Evolutionary conservation across 1,140 invertebrate genomes (phyloP).

Genomic region (Delia radicum): DNA sequence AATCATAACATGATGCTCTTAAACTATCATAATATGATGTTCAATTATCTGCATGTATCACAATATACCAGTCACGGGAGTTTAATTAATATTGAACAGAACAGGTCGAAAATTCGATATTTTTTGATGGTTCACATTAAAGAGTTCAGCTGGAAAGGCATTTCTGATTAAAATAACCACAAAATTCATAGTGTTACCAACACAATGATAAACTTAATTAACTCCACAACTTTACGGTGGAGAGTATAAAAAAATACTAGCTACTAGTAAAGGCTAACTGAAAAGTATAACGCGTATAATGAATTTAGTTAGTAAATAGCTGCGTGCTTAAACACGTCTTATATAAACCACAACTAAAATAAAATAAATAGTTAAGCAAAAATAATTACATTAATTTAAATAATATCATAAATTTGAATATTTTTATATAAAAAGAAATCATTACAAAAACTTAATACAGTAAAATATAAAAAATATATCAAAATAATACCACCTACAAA

Average conservation of each 20-base stretch:
- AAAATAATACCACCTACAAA: background rate
- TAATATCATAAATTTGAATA: background rate
- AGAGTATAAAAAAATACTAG: constrained; percentile 10
- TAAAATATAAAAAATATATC: background rate
- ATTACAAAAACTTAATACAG: background rate
- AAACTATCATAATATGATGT: too few relatives aligned
- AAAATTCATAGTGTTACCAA: too few relatives aligned
- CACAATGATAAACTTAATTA: too few relatives aligned
- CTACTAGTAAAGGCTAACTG: background rate
- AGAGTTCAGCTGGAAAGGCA: background rate
- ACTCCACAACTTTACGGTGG: too few relatives aligned
- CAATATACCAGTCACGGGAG: too few relatives aligned
- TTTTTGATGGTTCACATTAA: too few relatives aligned
- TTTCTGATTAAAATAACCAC: background rate
- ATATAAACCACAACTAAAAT: background rate
- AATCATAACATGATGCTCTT: too few relatives aligned
- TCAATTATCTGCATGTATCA: too few relatives aligned
- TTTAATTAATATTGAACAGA: too few relatives aligned
- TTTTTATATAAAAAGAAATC: background rate
- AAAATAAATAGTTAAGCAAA: background rate
- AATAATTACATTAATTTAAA: background rate
- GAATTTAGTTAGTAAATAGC: constrained; percentile 7
- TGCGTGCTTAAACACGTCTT: constrained; percentile 14
- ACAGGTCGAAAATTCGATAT: too few relatives aligned
- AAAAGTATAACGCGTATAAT: constrained; percentile 1